phyloP scores from a whole-genome alignment of 2,797 vertebrate species.

The Aeoliscus strigatus region DNA sequence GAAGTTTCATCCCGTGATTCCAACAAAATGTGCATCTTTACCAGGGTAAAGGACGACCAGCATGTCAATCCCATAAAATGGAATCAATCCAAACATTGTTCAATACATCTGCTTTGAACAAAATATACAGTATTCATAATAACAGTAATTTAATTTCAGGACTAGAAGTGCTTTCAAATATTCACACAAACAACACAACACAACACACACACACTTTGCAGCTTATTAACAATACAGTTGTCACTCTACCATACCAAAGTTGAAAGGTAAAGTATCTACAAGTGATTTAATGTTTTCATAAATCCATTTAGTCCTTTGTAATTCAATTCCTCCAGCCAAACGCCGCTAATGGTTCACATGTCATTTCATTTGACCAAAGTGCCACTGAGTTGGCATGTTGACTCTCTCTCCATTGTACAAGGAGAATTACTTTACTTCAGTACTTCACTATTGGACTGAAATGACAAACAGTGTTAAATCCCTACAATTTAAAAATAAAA shows the following conservation, averaged over 20 bases:
- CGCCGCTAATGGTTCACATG: constrained; percentile 48
- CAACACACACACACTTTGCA: constrained; percentile 11
- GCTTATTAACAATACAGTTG: too few relatives aligned
- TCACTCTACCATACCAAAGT: too few relatives aligned
- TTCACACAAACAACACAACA: too few relatives aligned
- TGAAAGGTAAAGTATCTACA: constrained; percentile 33
- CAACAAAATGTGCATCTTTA: too few relatives aligned
- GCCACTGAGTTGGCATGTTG: constrained; percentile 47
- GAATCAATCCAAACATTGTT: too few relatives aligned
- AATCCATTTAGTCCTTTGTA: constrained; percentile 60
- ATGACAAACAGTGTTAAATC: constrained; percentile 40
- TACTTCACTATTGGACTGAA: constrained; percentile 41
- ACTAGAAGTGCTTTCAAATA: too few relatives aligned
- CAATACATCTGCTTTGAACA: too few relatives aligned
- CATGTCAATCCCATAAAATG: too few relatives aligned
- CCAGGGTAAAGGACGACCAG: too few relatives aligned
- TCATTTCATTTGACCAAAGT: constrained; percentile 60
- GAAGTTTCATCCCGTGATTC: too few relatives aligned
- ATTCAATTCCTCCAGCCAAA: constrained; percentile 52
- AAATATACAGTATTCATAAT: too few relatives aligned
- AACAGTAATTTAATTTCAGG: too few relatives aligned
- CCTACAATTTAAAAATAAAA: constrained; percentile 40
- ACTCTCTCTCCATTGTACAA: constrained; percentile 47
- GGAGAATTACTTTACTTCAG: constrained; percentile 35
- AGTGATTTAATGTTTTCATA: constrained; percentile 42